These are phyloP conservation scores for Gavia stellata DNA, from an alignment of 2,113 vertebrate genomes.

Conservation along the genomic window DNA sequence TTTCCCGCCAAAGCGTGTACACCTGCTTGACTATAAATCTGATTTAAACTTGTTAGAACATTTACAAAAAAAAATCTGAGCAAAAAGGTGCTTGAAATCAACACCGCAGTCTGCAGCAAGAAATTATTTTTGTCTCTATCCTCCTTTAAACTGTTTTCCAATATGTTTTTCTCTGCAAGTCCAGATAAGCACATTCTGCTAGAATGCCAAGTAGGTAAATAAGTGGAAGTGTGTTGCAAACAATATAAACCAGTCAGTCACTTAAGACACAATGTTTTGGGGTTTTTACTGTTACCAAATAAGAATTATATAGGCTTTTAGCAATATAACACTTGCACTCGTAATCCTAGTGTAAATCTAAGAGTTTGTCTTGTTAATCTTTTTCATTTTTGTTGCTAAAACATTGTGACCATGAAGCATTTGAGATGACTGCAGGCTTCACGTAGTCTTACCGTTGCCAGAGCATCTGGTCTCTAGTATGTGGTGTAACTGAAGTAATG, in stretches of 20 bases:
- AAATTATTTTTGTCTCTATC: neutral
- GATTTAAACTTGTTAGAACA: neutral
- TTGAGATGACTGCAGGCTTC: neutral
- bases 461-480: neutral
- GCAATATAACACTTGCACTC: neutral
- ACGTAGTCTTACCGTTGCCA: neutral
- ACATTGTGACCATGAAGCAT: neutral
- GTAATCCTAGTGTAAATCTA: neutral
- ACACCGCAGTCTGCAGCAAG: neutral
- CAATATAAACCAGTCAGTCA: neutral
- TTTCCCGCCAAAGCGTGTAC: fast-evolving
- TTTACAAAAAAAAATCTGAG: neutral
- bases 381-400: neutral
- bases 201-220: neutral
- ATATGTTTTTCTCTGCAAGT: neutral
- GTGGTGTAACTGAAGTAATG: neutral
- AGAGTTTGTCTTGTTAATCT: neutral
- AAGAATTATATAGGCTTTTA: neutral
- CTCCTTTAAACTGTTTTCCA: neutral
- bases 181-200: neutral
- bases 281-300: neutral
- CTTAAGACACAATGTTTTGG: neutral
- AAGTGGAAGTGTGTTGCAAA: neutral
- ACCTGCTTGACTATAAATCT: neutral
- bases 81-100: neutral